Conservation (phyloP, 2,113 vertebrate genomes). For the Megaceryle maxima region DNA sequence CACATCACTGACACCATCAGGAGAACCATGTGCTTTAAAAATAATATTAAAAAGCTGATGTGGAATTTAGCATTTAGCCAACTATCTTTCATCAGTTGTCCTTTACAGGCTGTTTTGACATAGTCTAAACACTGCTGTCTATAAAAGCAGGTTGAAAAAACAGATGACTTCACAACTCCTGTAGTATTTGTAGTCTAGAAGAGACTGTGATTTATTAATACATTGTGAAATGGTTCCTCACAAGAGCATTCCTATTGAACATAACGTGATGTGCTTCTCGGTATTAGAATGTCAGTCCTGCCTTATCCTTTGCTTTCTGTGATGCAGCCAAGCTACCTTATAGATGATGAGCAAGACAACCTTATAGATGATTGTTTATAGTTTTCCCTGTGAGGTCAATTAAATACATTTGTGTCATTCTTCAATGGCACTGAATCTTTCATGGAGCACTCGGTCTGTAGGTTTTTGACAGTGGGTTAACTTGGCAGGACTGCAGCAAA, state of each 20-base stretch:
- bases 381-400: neutral
- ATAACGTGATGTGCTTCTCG: neutral
- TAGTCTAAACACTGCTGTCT: neutral
- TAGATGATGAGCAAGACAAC: neutral
- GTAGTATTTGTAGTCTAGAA: neutral
- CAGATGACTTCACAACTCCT: neutral
- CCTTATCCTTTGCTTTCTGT: neutral
- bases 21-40: neutral
- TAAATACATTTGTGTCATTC: too few relatives aligned
- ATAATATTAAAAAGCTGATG: neutral
- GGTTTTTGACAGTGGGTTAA: neutral
- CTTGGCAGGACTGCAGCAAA: neutral
- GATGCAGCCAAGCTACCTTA: neutral
- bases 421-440: neutral
- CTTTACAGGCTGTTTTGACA: neutral
- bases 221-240: neutral
- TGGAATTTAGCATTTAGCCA: neutral
- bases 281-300: neutral
- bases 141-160: neutral
- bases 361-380: rapidly evolving
- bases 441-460: rapidly evolving
- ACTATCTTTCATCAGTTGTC: neutral
- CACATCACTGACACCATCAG: too few relatives aligned
- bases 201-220: neutral
- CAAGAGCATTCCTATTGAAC: neutral